Evolutionary conservation across 2,113 vertebrate genomes (phyloP), one percentile per base, ranked within the genome.

Genomic region (Sinocyclocheilus rhinocerous): DNA sequence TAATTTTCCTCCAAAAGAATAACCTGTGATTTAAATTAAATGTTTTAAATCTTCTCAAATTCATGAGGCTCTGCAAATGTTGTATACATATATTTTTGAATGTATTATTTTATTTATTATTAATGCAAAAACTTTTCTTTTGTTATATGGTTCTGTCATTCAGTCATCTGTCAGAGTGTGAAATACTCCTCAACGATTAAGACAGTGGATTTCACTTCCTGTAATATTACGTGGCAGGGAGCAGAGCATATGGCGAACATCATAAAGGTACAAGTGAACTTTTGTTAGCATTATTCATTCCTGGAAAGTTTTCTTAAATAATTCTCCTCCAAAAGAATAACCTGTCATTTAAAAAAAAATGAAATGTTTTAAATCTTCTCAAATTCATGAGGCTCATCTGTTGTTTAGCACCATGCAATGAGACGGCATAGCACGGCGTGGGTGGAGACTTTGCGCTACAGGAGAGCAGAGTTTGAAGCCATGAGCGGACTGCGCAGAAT

Each of bases 371-470:
- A 57, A 57, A 20, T 57, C 20, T 10, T 8, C 57, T 61, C 63
- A 3, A 12, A 36, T 6, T 79, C 22, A 42, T 50, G n/a, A n/a
- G 5, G 3, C 48, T 70, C 45, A 55, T 55, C 39, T 55, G 20
- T 65, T 20, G 16, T 87, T 75, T 70, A 99, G 98, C 94, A 97
- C 89, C 98, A 99, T 92, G 96, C 96, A 45, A 93, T 97, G 91
- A 96, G 93, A 91, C 94, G 98, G 81, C 96, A 97, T 0, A 92
- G 96, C 57, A 94, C 96, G 4, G 97, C 96, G 3, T 99, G 98
- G 98, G 97, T 95, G 33, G 96, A 97, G 92, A 98, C 97, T 80
- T 92, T 99, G 2, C 95, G 98, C 63, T 99, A 99, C 69, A 95
- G 97, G 81, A 96, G 92, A 84, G 97, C 98, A n/a, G 96, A 97